phyloP scores from a whole-genome alignment of 2,888 invertebrate genomes.

The Philhelius pedissequus region DNA sequence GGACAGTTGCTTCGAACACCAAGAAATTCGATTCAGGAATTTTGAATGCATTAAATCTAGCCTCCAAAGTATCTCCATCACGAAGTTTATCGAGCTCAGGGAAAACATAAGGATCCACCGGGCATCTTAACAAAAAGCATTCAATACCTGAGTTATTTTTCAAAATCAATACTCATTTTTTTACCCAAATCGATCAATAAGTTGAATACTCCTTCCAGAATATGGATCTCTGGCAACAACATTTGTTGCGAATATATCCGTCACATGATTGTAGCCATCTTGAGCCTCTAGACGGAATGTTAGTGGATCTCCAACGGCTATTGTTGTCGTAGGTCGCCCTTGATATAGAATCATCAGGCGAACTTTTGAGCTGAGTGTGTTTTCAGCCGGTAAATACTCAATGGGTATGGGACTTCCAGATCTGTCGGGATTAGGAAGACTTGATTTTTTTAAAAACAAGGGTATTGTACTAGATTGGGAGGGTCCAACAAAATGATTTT shows the following conservation, averaged over 20 bases:
- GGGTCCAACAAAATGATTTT: constrained; percentile 45
- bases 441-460: constrained; percentile 74
- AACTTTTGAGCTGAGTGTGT: constrained; percentile 92
- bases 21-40: constrained; percentile 96
- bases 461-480: constrained; percentile 18
- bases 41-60: constrained; percentile 95
- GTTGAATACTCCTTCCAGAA: constrained; percentile 92
- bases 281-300: constrained; percentile 94
- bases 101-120: constrained; percentile 94
- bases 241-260: constrained; percentile 95
- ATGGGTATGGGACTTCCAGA: constrained; percentile 95
- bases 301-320: constrained; percentile 94
- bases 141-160: background rate
- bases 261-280: constrained; percentile 92
- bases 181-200: constrained; percentile 93
- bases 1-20: constrained; percentile 94
- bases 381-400: constrained; percentile 94
- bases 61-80: constrained; percentile 92
- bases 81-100: constrained; percentile 92
- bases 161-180: constrained; percentile 47
- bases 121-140: constrained; percentile 83
- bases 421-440: constrained; percentile 82
- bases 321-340: constrained; percentile 94
- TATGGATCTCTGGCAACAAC: constrained; percentile 96
- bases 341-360: constrained; percentile 91